phyloP scores from a whole-genome alignment of 2,888 invertebrate species.

The Agrenia bidenticulata region DNA sequence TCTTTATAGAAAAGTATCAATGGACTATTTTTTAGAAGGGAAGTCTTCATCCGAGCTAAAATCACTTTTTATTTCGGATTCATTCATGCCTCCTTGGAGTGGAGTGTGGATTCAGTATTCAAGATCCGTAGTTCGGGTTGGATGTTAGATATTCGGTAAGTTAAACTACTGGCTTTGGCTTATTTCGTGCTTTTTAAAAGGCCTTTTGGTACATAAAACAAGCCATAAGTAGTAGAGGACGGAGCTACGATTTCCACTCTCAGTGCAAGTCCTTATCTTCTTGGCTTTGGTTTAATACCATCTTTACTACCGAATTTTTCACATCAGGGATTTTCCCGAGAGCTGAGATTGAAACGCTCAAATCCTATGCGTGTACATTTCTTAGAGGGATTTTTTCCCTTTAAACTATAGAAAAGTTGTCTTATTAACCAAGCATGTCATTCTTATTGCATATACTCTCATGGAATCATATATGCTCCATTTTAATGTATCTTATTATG shows the following conservation, averaged over 20 bases:
- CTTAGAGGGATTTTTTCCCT: conserved; percentile 3
- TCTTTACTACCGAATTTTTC: conserved; percentile 32
- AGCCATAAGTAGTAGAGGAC: conserved; percentile 13
- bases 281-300: conserved; percentile 40
- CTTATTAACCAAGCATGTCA: neutral
- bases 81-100: too few species aligned
- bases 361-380: neutral
- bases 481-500: too few species aligned
- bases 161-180: conserved; percentile 1
- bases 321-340: conserved; percentile 26
- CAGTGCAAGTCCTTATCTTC: conserved; percentile 36
- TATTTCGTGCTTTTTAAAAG: conserved; percentile 3
- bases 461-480: too few species aligned
- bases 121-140: too few species aligned
- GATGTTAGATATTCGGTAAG: neutral
- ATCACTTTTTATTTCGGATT: too few species aligned
- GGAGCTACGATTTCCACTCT: conserved; percentile 3
- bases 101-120: too few species aligned
- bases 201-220: conserved; percentile 17
- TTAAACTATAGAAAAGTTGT: neutral
- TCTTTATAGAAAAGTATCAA: too few species aligned
- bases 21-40: too few species aligned
- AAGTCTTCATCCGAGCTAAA: too few species aligned
- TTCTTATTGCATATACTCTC: neutral
- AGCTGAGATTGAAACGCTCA: conserved; percentile 8